Conservation (phyloP, 2,113 vertebrate genomes). For the Labrus mixtus region DNA sequence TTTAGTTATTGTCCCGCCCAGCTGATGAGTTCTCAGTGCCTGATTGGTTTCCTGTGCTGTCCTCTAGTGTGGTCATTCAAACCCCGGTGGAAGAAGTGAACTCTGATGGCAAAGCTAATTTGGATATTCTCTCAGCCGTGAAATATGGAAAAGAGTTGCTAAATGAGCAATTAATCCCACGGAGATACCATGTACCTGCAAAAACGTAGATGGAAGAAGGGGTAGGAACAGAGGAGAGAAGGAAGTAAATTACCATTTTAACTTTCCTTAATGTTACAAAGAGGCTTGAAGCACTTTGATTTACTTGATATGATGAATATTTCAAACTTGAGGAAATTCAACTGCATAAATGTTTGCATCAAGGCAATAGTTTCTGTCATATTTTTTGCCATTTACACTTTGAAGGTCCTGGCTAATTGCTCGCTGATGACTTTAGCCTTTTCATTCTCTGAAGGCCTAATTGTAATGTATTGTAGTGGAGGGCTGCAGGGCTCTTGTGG, state of each 20-base stretch:
- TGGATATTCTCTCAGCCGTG: conserved; percentile 78
- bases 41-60: conserved; percentile 60
- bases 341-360: conserved; percentile 6
- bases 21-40: conserved; percentile 34
- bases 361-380: conserved; percentile 14
- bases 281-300: conserved; percentile 21
- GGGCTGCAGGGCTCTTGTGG: conserved; percentile 48
- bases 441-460: conserved; percentile 60
- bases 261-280: conserved; percentile 36
- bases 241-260: conserved; percentile 48
- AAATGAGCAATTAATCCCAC: conserved; percentile 82
- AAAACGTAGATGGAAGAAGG: conserved; percentile 59
- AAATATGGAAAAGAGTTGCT: conserved; percentile 80
- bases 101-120: conserved; percentile 81
- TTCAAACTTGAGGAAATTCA: conserved; percentile 4
- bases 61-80: conserved; percentile 69
- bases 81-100: conserved; percentile 74
- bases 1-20: conserved; percentile 51
- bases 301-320: conserved; percentile 6
- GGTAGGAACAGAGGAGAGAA: conserved; percentile 33
- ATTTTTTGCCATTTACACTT: conserved; percentile 50
- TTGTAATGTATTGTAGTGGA: conserved; percentile 67
- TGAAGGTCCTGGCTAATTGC: conserved; percentile 62
- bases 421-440: conserved; percentile 64
- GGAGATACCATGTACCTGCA: conserved; percentile 74